Percentiles rank a stretch among this genome's conserved stretches.
phyloP scores from a whole-genome alignment of 2,888 invertebrate species.

The Volucella inanis region DNA sequence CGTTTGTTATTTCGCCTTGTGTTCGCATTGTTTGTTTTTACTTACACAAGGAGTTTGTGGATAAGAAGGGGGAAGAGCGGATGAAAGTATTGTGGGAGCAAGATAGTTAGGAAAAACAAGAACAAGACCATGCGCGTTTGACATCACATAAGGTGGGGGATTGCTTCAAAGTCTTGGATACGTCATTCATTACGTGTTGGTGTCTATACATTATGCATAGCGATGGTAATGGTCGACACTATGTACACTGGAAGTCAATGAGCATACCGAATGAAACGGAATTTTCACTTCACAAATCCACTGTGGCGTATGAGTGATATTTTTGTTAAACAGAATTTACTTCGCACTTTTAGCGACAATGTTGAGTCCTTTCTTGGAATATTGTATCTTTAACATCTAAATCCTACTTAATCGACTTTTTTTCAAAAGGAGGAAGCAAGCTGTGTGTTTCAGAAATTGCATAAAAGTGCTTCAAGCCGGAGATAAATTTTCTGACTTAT shows the following conservation, averaged over 20 bases:
- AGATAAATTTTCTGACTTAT: no score
- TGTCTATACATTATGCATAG: slow-evolving; percentile 18
- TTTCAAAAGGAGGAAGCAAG: no score
- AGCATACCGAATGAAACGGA: neutral
- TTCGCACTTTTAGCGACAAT: neutral
- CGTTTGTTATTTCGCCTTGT: slow-evolving; percentile 26
- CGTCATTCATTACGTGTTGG: slow-evolving; percentile 51
- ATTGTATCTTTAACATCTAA: no score
- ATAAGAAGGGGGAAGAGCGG: neutral
- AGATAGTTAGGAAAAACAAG: neutral
- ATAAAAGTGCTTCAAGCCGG: no score
- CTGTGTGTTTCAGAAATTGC: no score
- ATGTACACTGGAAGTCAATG: slow-evolving; percentile 48
- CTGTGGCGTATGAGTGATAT: slow-evolving; percentile 39
- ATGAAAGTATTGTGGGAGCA: neutral
- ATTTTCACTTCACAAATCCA: slow-evolving; percentile 11
- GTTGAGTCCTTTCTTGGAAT: no score
- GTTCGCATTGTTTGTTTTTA: slow-evolving; percentile 27
- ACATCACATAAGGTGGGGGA: slow-evolving; percentile 48
- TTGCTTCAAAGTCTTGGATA: slow-evolving; percentile 36
- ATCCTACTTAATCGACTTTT: no score
- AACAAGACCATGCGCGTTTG: slow-evolving; percentile 55
- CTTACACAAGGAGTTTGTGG: neutral
- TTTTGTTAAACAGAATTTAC: neutral
- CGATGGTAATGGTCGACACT: slow-evolving; percentile 5